Evolutionary conservation across 2,113 vertebrate species (phyloP).

Genomic region (Panthera tigris): DNA sequence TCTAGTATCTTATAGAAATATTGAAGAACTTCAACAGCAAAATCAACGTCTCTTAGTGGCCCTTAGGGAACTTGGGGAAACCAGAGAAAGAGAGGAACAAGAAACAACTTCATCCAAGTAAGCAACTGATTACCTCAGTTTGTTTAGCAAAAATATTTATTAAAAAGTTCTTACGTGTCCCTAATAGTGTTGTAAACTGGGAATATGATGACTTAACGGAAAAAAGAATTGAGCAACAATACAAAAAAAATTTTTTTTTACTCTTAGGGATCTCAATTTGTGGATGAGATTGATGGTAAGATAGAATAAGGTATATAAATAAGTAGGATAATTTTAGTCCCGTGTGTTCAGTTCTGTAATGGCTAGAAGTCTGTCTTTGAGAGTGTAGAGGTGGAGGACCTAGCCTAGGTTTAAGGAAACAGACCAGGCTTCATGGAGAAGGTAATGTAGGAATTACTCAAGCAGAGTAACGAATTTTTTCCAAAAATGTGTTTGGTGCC

Average conservation of each 20-base stretch:
- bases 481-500: background rate
- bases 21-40: conserved; percentile 97
- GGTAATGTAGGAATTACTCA: background rate
- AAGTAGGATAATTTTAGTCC: background rate
- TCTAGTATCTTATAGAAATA: conserved; percentile 94
- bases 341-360: background rate
- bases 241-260: background rate
- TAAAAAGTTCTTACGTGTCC: background rate
- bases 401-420: background rate
- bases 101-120: conserved; percentile 90
- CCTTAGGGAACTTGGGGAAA: conserved; percentile 93
- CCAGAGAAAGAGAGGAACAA: conserved; percentile 93
- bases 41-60: conserved; percentile 95
- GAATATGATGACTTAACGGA: background rate
- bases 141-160: background rate
- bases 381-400: background rate
- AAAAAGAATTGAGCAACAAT: background rate
- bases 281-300: background rate
- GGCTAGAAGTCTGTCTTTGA: background rate
- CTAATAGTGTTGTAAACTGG: background rate
- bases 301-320: background rate
- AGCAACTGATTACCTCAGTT: background rate
- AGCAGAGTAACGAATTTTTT: background rate
- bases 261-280: background rate
- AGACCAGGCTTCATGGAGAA: background rate